These are phyloP conservation scores for Charina bottae DNA, from an alignment of 2,113 vertebrate species.

Conservation along the genomic window DNA sequence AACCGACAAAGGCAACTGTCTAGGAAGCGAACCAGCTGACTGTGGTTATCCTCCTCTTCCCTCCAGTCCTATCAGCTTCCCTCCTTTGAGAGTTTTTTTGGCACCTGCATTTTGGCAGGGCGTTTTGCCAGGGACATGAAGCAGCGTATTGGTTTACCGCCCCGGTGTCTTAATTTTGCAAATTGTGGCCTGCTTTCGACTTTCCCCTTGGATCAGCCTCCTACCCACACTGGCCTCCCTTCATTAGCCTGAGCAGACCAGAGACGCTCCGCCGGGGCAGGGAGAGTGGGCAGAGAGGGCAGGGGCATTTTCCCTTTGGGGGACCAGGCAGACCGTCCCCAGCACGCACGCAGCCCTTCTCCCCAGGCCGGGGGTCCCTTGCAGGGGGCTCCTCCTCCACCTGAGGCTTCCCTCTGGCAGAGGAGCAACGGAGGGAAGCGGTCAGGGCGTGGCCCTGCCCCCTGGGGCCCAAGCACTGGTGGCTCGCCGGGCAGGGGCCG, in stretches of 20 bases:
- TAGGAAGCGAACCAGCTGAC: background rate
- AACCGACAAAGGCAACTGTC: accelerated
- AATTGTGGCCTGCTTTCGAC: too few species aligned
- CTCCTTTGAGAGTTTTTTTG: background rate
- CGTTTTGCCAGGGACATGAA: background rate
- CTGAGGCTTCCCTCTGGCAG: background rate
- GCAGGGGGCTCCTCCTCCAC: background rate
- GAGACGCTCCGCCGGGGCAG: background rate
- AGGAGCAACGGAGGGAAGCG: background rate
- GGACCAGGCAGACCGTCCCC: background rate
- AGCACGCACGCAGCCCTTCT: background rate
- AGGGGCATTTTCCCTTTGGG: background rate
- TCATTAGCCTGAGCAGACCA: background rate
- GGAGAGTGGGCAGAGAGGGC: background rate
- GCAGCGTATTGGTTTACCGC: background rate
- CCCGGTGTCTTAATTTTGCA: background rate
- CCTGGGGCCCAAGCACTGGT: background rate
- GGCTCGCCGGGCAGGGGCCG: background rate
- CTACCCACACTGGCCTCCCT: background rate
- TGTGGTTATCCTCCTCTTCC: background rate
- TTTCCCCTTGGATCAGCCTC: background rate
- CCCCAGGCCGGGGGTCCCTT: too few species aligned
- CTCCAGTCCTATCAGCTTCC: too few species aligned
- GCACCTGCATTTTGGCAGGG: background rate
- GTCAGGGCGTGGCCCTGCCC: background rate